A percentile compares a stretch with the other conserved stretches of the same genome.
Conservation (phyloP, 2,888 invertebrate species). For the Globia sparganii region DNA sequence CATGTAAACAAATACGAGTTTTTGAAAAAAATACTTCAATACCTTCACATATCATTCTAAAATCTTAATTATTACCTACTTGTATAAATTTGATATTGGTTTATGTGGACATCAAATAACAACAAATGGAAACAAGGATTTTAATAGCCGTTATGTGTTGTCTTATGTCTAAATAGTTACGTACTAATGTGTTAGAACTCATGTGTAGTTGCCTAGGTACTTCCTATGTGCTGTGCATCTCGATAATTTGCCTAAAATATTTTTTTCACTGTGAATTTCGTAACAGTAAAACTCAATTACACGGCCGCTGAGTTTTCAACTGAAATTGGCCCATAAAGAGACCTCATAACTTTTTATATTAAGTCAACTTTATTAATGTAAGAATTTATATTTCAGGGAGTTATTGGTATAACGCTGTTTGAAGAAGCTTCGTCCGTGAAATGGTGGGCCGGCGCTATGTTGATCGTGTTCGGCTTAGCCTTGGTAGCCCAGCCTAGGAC, state of each 20-base stretch:
- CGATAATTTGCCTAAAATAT: neutral
- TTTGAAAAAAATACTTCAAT: too few species aligned
- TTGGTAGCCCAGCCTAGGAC: conserved; percentile 88
- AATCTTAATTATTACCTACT: too few species aligned
- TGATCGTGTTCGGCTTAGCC: conserved; percentile 93
- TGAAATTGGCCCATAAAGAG: neutral
- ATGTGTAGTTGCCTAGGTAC: neutral
- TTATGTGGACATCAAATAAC: neutral
- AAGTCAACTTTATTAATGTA: neutral
- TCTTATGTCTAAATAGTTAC: neutral
- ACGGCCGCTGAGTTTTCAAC: conserved; percentile 5
- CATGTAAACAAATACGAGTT: too few species aligned
- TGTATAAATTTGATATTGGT: neutral
- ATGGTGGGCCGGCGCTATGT: conserved; percentile 93
- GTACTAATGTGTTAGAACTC: neutral
- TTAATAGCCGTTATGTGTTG: neutral
- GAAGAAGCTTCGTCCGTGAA: conserved; percentile 92
- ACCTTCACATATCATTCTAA: neutral
- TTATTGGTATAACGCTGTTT: conserved; percentile 93
- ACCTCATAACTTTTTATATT: neutral
- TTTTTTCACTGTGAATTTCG: neutral
- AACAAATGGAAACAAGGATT: too few species aligned
- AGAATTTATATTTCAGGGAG: conserved; percentile 89
- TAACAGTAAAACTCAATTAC: conserved; percentile 9
- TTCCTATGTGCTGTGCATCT: neutral